phyloP scores from a whole-genome alignment of 2,113 vertebrate species.

The Stegostoma tigrinum region DNA sequence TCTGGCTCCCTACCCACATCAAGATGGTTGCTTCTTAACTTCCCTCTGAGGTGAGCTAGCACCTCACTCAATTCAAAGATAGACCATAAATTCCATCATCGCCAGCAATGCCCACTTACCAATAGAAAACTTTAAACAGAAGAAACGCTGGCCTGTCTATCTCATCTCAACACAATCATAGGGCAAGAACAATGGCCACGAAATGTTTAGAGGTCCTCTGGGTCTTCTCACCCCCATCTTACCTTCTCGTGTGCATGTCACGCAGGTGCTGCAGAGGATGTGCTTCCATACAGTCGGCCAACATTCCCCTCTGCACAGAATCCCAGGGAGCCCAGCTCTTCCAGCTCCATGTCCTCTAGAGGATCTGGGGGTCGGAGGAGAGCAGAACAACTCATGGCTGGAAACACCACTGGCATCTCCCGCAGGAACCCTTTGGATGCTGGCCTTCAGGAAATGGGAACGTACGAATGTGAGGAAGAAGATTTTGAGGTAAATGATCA shows the following conservation, averaged over 20 bases:
- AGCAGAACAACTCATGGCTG: constrained; percentile 63
- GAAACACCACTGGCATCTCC: constrained; percentile 50
- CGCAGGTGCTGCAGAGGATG: constrained; percentile 77
- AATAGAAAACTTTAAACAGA: too few relatives aligned
- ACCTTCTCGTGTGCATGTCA: constrained; percentile 20
- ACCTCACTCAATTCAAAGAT: too few relatives aligned
- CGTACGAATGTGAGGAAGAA: constrained; percentile 81
- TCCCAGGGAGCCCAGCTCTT: constrained; percentile 90
- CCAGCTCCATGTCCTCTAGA: constrained; percentile 94
- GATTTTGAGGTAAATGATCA: constrained; percentile 73
- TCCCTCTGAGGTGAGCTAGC: too few relatives aligned
- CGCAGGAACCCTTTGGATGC: constrained; percentile 75
- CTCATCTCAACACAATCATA: neutral
- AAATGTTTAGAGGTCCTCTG: neutral
- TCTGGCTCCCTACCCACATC: too few relatives aligned
- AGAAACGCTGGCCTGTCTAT: neutral
- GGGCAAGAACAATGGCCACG: neutral
- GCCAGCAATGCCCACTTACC: too few relatives aligned
- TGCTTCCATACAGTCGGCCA: constrained; percentile 89
- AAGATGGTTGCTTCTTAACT: too few relatives aligned
- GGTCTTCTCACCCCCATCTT: neutral
- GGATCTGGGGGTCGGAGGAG: constrained; percentile 86
- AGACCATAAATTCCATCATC: too few relatives aligned
- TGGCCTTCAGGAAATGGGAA: constrained; percentile 78
- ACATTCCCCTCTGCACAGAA: constrained; percentile 89